Conservation (phyloP, 2,888 invertebrate genomes). For the Acrobasis suavella region DNA sequence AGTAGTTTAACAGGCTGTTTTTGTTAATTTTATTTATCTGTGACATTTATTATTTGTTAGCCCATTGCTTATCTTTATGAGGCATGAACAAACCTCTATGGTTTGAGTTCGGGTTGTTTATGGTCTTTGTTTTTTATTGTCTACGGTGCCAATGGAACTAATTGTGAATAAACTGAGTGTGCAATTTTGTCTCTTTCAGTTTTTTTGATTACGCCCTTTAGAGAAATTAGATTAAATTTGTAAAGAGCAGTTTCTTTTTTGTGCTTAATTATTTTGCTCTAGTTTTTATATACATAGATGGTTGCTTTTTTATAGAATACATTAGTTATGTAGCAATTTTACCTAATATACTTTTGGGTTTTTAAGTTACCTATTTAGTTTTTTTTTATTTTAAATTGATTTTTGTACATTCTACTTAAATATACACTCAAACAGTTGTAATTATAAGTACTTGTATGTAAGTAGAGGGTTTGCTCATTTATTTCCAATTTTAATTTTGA, state of each 20-base stretch:
- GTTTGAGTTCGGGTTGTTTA: constrained; percentile 30
- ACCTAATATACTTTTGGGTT: too few relatives aligned
- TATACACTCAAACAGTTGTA: too few relatives aligned
- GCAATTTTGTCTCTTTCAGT: neutral
- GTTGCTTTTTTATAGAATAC: too few relatives aligned
- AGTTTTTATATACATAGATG: too few relatives aligned
- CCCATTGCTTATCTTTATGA: constrained; percentile 33
- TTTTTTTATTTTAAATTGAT: too few relatives aligned
- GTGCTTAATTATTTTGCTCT: neutral
- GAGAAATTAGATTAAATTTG: neutral
- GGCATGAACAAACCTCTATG: constrained; percentile 34
- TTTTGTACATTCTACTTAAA: too few relatives aligned
- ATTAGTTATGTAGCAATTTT: too few relatives aligned
- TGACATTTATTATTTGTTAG: constrained; percentile 36
- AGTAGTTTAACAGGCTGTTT: constrained; percentile 24
- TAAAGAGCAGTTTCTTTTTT: neutral
- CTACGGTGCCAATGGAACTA: constrained; percentile 8
- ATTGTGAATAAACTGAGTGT: constrained; percentile 15
- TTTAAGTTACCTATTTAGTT: too few relatives aligned
- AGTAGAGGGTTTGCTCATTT: too few relatives aligned
- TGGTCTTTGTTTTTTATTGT: constrained; percentile 19
- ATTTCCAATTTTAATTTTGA: too few relatives aligned
- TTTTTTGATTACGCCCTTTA: neutral
- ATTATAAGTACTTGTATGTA: too few relatives aligned
- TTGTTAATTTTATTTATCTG: constrained; percentile 28